Evolutionary conservation across 2,113 vertebrate species (phyloP).

Genomic region (Leucosticte australis): DNA sequence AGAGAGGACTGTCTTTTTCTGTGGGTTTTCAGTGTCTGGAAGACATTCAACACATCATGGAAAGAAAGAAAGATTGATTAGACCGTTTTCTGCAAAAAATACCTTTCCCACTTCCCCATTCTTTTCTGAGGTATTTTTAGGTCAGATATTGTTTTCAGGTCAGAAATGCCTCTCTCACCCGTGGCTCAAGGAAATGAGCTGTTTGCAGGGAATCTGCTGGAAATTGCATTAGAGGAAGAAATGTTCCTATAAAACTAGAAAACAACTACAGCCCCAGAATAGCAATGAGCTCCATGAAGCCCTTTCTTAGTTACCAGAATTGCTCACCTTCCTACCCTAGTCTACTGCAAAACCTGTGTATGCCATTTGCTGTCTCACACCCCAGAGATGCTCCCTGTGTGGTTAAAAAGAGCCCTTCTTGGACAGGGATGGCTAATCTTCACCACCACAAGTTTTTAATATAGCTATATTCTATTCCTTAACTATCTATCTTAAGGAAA

Average conservation of each 20-base stretch:
- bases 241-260: background rate
- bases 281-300: background rate
- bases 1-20: background rate
- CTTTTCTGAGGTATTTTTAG: background rate
- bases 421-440: background rate
- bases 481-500: background rate
- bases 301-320: background rate
- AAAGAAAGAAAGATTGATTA: background rate
- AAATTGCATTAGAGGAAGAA: background rate
- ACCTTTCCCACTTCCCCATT: background rate
- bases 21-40: background rate
- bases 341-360: background rate
- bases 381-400: background rate
- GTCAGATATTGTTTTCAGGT: background rate
- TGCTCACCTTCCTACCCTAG: background rate
- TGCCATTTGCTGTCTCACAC: background rate
- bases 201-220: background rate
- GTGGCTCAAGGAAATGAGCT: background rate
- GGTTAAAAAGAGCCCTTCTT: background rate
- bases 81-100: background rate
- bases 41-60: background rate
- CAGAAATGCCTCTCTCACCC: background rate
- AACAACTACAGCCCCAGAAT: conserved; percentile 22
- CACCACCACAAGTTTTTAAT: background rate
- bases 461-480: background rate